phyloP scores from a whole-genome alignment of 2,113 vertebrate species.

The Empidonax alnorum region DNA sequence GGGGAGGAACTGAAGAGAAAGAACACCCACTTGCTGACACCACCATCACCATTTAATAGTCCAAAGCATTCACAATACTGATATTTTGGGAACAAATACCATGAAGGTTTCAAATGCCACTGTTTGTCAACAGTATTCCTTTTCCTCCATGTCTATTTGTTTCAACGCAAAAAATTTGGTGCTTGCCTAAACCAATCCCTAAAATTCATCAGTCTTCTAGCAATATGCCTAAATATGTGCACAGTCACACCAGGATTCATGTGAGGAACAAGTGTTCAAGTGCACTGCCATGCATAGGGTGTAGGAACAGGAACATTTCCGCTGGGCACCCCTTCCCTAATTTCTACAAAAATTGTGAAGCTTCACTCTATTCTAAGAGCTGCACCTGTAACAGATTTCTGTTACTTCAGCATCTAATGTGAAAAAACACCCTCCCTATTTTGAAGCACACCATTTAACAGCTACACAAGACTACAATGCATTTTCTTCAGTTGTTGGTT shows the following conservation, averaged over 20 bases:
- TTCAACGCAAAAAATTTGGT: background rate
- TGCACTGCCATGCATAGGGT: background rate
- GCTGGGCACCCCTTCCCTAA: background rate
- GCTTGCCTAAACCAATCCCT: background rate
- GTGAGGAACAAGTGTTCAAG: background rate
- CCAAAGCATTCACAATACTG: background rate
- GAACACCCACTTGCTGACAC: background rate
- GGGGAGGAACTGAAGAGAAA: background rate
- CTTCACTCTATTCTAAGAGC: background rate
- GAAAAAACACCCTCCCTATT: background rate
- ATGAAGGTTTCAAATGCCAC: background rate
- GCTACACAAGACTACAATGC: background rate
- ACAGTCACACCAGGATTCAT: background rate
- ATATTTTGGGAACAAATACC: background rate
- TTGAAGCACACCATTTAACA: background rate
- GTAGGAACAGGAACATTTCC: background rate
- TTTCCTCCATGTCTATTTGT: background rate
- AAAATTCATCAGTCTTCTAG: background rate
- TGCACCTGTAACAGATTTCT: background rate
- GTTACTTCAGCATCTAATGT: background rate
- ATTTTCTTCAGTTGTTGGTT: background rate
- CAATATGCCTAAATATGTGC: background rate
- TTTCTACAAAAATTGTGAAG: background rate
- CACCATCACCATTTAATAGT: background rate
- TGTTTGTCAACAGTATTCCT: background rate